A percentile compares a stretch with the other conserved stretches of the same genome.
phyloP scores from a whole-genome alignment of 1,140 invertebrate species.

The Scaptomyza hsui region DNA sequence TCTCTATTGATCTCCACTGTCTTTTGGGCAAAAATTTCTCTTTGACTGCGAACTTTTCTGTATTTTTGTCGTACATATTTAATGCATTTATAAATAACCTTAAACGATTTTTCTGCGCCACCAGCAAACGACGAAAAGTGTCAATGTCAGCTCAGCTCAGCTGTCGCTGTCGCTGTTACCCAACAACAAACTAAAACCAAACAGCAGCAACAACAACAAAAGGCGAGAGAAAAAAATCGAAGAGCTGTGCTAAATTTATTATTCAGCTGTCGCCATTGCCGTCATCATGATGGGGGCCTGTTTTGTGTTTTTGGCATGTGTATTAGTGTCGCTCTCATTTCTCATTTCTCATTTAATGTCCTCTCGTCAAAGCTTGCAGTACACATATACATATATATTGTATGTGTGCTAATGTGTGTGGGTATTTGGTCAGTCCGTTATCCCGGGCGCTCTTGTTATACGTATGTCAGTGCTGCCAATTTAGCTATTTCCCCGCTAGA shows the following conservation, averaged over 20 bases:
- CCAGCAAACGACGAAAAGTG: constrained; percentile 68
- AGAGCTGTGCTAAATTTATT: constrained; percentile 78
- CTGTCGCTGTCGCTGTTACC: constrained; percentile 47
- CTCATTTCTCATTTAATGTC: constrained; percentile 15
- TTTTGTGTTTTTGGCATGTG: constrained; percentile 17
- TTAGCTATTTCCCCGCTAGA: too few species aligned
- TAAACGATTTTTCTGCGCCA: constrained; percentile 67
- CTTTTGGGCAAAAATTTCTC: background rate
- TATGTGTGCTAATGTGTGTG: constrained; percentile 4
- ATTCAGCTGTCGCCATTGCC: constrained; percentile 65
- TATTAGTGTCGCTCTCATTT: constrained; percentile 18
- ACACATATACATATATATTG: too few species aligned
- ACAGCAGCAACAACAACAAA: constrained; percentile 28
- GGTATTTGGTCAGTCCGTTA: constrained; percentile 8
- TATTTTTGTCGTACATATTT: constrained; percentile 38
- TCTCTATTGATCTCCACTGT: too few species aligned
- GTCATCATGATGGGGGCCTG: constrained; percentile 22
- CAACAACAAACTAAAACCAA: constrained; percentile 35
- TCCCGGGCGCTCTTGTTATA: constrained; percentile 17
- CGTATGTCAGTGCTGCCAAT: too few species aligned
- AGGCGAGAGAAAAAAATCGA: constrained; percentile 67
- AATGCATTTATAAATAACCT: constrained; percentile 73
- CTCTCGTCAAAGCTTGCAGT: constrained; percentile 1
- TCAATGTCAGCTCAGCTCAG: constrained; percentile 72
- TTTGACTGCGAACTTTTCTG: constrained; percentile 5